A percentile compares a stretch with the other conserved stretches of the same genome.
Evolutionary conservation across 2,797 vertebrate genomes (phyloP).

Genomic region (Hypotaenidia okinawae): DNA sequence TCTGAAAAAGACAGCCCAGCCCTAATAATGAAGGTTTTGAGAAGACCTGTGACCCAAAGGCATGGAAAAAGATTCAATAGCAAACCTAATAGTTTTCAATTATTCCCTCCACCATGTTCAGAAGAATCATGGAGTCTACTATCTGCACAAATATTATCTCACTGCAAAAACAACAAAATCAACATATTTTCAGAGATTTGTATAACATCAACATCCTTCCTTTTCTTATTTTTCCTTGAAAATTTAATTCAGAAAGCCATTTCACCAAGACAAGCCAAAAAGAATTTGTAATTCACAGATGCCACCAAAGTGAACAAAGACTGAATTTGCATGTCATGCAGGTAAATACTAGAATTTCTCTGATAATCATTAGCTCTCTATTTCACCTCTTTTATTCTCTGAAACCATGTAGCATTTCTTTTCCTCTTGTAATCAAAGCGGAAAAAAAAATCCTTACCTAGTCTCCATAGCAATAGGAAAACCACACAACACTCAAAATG

Average conservation of each 20-base stretch:
- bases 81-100: background rate
- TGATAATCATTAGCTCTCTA: background rate
- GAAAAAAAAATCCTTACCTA: background rate
- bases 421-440: background rate
- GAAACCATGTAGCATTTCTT: background rate
- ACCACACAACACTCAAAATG: background rate
- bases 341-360: background rate
- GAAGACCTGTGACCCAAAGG: background rate
- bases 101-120: background rate
- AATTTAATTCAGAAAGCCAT: background rate
- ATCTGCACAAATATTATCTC: background rate
- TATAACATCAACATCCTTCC: background rate
- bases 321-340: background rate
- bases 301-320: background rate
- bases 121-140: background rate
- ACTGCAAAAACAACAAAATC: background rate
- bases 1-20: background rate
- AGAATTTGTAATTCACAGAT: background rate
- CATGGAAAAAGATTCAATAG: background rate
- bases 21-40: background rate
- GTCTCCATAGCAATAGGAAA: constrained; percentile 3
- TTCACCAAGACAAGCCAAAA: background rate
- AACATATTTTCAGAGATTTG: background rate
- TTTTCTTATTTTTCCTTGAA: background rate
- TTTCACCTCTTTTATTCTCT: background rate